Base-by-base conservation (phyloP, 1,140 invertebrate genomes). In the Aphelenchoides fujianensis region DNA sequence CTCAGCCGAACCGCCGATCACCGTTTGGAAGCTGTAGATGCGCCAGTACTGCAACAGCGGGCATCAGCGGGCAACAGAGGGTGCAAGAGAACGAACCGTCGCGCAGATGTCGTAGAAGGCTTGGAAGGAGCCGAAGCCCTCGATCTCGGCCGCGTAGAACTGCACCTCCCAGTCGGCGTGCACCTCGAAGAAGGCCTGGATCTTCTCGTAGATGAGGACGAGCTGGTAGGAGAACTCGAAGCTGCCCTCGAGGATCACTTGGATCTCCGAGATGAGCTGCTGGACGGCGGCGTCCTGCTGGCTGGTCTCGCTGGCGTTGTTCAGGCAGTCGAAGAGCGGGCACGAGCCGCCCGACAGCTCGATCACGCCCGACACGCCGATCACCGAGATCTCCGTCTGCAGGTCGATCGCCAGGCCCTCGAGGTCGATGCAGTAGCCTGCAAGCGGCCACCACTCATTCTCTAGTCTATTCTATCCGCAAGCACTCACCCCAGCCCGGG, bases 1-100 rank as follows among this genome's bases (percentile, higher is more conserved):
- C 28, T 16, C n/a, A n/a, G 30, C 59, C 2, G 59, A 61, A 32
- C 63, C 63, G 30, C 63, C 63, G 53, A 66, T 30, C 1, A 30
- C 63, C 23, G 53, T 3, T 2, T 30, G 19, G 63, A 36, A 66
- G 63, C 53, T 66, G 1, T 0, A 16, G 16, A 66, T 37, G 23
- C 32, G 27, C 63, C 63, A 66, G 34, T 66, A 66, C n/a, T n/a
- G n/a, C n/a, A n/a, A n/a, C n/a, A n/a, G n/a, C n/a, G n/a, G n/a
- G n/a, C n/a, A n/a, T n/a, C n/a, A n/a, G n/a, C n/a, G n/a, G n/a
- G n/a, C n/a, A n/a, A n/a, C n/a, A n/a, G n/a, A n/a, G n/a, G n/a
- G n/a, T n/a, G n/a, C n/a, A n/a, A n/a, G n/a, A n/a, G n/a, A n/a
- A n/a, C n/a, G n/a, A n/a, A n/a, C n/a, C n/a, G n/a, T n/a, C n/a